A percentile compares a stretch with the other conserved stretches of the same genome.
Conservation (phyloP, 2,888 invertebrate species). For the Rhingia rostrata region DNA sequence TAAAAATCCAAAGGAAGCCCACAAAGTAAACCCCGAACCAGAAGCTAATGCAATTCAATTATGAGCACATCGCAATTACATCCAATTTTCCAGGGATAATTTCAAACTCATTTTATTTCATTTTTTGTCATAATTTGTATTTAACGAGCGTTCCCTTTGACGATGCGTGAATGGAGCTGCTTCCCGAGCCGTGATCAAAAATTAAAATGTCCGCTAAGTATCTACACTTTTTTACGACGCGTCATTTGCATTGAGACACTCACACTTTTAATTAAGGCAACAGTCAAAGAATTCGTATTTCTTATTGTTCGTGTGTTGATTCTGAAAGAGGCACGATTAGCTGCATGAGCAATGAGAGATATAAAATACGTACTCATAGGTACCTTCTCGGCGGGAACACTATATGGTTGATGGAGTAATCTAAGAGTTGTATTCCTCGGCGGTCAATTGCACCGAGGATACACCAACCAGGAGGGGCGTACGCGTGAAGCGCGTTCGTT, state of each 20-base stretch:
- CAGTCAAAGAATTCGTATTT: conserved; percentile 39
- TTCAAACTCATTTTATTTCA: conserved; percentile 19
- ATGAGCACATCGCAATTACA: no score
- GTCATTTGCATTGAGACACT: conserved; percentile 48
- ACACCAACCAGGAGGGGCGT: conserved; percentile 6
- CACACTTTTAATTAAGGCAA: conserved; percentile 71
- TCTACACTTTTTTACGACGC: conserved; percentile 29
- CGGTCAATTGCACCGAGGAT: conserved; percentile 50
- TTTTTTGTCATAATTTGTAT: conserved; percentile 54
- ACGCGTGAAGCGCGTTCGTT: conserved; percentile 47
- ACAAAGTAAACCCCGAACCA: not conserved
- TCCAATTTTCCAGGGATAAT: not conserved
- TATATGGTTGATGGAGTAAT: conserved; percentile 51
- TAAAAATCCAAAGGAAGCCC: not conserved
- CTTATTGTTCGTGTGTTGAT: conserved; percentile 16
- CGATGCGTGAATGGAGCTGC: conserved; percentile 11
- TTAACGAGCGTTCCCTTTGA: conserved; percentile 23
- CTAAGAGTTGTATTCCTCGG: conserved; percentile 62
- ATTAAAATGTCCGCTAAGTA: conserved; percentile 63
- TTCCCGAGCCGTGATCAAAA: conserved; percentile 57
- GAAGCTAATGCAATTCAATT: not conserved
- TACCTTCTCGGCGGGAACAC: conserved; percentile 39
- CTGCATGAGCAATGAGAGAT: conserved; percentile 34
- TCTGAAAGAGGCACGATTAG: conserved; percentile 66
- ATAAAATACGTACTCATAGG: not conserved